Conservation (phyloP, 2,888 invertebrate species). For the Drosophila meridionalis region DNA sequence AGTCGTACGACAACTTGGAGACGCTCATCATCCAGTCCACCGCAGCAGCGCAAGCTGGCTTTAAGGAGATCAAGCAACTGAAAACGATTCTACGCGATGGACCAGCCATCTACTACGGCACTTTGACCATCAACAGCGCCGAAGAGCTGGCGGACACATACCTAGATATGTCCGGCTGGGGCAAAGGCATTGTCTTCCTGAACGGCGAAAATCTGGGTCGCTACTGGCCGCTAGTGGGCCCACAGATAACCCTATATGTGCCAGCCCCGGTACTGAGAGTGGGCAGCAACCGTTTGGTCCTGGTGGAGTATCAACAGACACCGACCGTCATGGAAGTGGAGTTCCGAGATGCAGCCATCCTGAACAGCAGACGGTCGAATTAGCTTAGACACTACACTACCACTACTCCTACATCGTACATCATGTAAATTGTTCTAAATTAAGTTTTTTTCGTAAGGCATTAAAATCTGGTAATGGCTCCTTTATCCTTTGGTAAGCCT, state of each 20-base stretch:
- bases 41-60: constrained; percentile 45
- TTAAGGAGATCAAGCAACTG: constrained; percentile 41
- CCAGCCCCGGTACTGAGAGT: constrained; percentile 90
- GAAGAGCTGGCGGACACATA: constrained; percentile 89
- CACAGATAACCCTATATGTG: constrained; percentile 93
- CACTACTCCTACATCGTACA: constrained; percentile 17
- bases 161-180: constrained; percentile 92
- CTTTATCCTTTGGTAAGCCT: constrained; percentile 48
- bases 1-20: constrained; percentile 81
- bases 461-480: constrained; percentile 58
- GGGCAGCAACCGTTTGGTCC: constrained; percentile 86
- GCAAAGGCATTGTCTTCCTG: constrained; percentile 93
- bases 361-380: constrained; percentile 66
- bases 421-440: constrained; percentile 58
- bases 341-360: constrained; percentile 84
- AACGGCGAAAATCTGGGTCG: constrained; percentile 95
- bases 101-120: constrained; percentile 87
- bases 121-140: constrained; percentile 79
- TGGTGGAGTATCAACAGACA: constrained; percentile 87
- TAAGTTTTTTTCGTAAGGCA: constrained; percentile 53
- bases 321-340: constrained; percentile 82
- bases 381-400: constrained; percentile 10
- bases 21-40: constrained; percentile 64
- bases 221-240: constrained; percentile 92
- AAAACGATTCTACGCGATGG: constrained; percentile 80